Percentiles rank a stretch among this genome's conserved stretches.
These are phyloP conservation scores for Schizaphis graminum DNA, from an alignment of 2,888 invertebrate species.

Conservation along the genomic window DNA sequence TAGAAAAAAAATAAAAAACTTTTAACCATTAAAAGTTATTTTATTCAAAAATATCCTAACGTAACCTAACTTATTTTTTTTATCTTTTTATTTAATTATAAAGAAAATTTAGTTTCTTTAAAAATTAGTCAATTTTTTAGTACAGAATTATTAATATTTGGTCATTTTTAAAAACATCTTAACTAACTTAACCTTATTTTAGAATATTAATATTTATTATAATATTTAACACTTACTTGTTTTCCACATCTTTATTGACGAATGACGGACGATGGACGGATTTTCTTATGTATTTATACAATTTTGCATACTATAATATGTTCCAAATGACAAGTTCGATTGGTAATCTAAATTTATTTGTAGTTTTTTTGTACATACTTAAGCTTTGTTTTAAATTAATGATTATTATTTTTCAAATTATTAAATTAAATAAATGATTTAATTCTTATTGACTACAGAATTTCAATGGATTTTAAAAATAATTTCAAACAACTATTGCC, in stretches of 20 bases:
- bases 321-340: background rate
- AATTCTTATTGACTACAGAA: background rate
- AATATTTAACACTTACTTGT: background rate
- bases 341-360: background rate
- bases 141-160: background rate
- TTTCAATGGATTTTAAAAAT: background rate
- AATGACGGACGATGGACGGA: background rate
- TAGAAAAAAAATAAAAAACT: background rate
- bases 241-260: background rate
- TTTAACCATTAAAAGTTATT: background rate
- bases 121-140: too few species aligned
- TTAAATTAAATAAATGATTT: background rate
- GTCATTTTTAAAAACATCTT: background rate
- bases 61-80: background rate
- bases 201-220: too few species aligned
- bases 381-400: background rate
- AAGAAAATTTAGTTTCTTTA: too few species aligned
- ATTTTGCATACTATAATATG: background rate
- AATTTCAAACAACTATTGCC: background rate
- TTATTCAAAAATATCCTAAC: background rate
- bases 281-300: background rate
- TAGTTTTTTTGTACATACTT: background rate
- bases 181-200: background rate
- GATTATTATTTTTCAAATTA: background rate
- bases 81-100: background rate